phyloP scores from a whole-genome alignment of 2,113 vertebrate genomes.

The Anser cygnoides region DNA sequence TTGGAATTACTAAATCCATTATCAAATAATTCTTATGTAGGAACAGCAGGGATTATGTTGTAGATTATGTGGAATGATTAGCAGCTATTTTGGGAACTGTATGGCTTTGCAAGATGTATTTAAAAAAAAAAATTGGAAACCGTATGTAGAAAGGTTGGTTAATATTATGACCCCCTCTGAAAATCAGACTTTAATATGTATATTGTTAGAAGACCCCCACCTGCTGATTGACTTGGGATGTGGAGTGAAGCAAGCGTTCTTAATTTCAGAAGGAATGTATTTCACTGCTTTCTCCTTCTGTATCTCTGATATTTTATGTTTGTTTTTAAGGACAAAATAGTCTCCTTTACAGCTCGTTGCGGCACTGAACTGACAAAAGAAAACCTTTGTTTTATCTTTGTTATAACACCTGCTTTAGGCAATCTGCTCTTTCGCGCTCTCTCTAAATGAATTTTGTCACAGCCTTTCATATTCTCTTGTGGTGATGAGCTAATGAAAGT shows the following conservation, averaged over 20 bases:
- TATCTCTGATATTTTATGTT: conserved; percentile 70
- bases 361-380: conserved; percentile 59
- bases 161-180: background rate
- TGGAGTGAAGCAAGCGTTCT: background rate
- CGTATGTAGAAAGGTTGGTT: background rate
- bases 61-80: background rate
- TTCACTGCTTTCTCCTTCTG: conserved; percentile 47
- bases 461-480: conserved; percentile 92
- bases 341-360: conserved; percentile 52
- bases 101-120: background rate
- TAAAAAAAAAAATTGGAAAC: background rate
- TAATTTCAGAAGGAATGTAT: conserved; percentile 46
- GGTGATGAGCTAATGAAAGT: conserved; percentile 96
- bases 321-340: conserved; percentile 68
- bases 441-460: conserved; percentile 99
- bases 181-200: background rate
- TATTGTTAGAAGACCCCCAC: conserved; percentile 10
- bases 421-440: conserved; percentile 86
- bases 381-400: conserved; percentile 89
- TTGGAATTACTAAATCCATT: conserved; percentile 5
- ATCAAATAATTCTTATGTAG: background rate
- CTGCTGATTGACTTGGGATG: background rate
- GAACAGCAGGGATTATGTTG: background rate
- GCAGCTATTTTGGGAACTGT: background rate
- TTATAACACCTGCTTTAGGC: conserved; percentile 94